Evolutionary conservation across 2,888 invertebrate species (phyloP), one percentile per base, ranked within the genome.

Genomic region (Stenotaenia linearis): DNA sequence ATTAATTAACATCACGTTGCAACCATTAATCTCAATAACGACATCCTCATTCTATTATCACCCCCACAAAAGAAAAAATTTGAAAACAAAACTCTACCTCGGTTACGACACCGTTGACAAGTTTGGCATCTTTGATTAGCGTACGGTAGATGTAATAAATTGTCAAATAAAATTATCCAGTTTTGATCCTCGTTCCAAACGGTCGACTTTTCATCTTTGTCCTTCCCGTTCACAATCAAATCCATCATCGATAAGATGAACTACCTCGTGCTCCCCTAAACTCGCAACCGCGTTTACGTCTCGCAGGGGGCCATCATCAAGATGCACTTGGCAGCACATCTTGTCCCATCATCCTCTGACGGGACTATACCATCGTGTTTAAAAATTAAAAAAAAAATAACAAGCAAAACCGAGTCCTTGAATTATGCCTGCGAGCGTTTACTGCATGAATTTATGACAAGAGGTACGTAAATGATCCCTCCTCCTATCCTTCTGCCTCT

Each of bases 101-200:
- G 1, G n/a, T 35, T n/a, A 23, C 35, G 76, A 30, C 32, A 76
- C 10, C 76, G 76, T 21, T 77, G 18, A 77, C 77, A 77, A 4
- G 77, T 77, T 35, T 28, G 32, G 82, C 88, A 88, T 75, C 88
- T 88, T 80, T 87, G 85, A 45, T 87, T 84, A 12, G 86, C 86
- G 50, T 87, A 87, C 2, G 88, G 87, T 83, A 88, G 87, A 80
- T 87, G 88, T 50, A 89, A 86, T 81, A 89, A 87, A 83, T 88
- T 88, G 84, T 89, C 89, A 86, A 88, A 89, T 80, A 88, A 86
- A 56, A 88, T 85, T 79, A 89, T 89, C 89, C 89, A 89, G 79
- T 85, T 86, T 82, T 87, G 86, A 83, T 88, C 88, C 4, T 86
- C 85, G 80, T 87, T 88, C 88, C 88, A 88, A 78, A 87, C 28